phyloP scores from a whole-genome alignment of 1,140 invertebrate species.

The Diorhabda carinulata region DNA sequence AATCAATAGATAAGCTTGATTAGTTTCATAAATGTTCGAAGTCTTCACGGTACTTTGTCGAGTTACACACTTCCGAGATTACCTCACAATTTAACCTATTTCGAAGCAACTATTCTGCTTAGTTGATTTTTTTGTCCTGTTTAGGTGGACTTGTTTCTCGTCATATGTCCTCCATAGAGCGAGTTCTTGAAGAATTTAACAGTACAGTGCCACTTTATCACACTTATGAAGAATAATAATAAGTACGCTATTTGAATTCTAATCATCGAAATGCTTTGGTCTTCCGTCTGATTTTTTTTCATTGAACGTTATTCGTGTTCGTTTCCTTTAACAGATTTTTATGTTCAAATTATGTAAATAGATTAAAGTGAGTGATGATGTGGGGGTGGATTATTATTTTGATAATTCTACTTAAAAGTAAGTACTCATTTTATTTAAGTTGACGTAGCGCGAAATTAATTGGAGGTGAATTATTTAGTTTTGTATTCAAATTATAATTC shows the following conservation, averaged over 20 bases:
- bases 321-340: background rate
- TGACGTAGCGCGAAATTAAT: too few relatives aligned
- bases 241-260: background rate
- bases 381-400: background rate
- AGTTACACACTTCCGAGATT: background rate
- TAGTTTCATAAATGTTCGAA: background rate
- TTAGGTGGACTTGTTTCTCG: background rate
- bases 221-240: background rate
- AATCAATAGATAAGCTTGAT: background rate
- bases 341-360: constrained; percentile 1
- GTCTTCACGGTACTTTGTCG: background rate
- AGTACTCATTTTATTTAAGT: too few relatives aligned
- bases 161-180: background rate
- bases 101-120: background rate
- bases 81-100: background rate
- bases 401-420: too few relatives aligned
- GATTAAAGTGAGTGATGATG: background rate
- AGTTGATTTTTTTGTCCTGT: background rate
- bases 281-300: constrained; percentile 1
- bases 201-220: background rate
- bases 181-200: constrained; percentile 1
- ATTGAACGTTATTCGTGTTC: background rate
- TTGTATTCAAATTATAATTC: too few relatives aligned
- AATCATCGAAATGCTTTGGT: background rate
- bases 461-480: too few relatives aligned